phyloP scores from a whole-genome alignment of 2,888 invertebrate species.

The Monochamus alternatus region DNA sequence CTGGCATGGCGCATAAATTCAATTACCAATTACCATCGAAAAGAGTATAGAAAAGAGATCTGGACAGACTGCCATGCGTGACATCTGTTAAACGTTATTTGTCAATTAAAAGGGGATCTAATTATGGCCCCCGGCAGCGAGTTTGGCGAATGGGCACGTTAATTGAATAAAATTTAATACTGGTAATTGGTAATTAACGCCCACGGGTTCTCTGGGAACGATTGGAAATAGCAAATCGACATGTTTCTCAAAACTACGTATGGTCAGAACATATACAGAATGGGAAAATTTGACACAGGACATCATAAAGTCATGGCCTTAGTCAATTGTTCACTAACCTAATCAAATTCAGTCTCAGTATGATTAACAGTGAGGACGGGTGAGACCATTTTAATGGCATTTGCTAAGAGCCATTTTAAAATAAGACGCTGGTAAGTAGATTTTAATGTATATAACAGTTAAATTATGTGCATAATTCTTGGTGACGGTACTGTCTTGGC shows the following conservation, averaged over 20 bases:
- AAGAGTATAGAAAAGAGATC: not conserved
- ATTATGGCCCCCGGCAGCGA: not conserved
- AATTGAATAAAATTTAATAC: slow-evolving; percentile 32
- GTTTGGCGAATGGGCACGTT: slow-evolving; percentile 1
- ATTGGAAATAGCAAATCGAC: slow-evolving; percentile 35
- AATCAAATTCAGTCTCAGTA: too few relatives aligned
- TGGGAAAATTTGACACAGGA: too few relatives aligned
- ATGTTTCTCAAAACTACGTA: slow-evolving; percentile 7
- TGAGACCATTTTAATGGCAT: too few relatives aligned
- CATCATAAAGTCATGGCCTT: too few relatives aligned
- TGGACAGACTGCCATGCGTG: not conserved
- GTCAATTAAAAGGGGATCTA: slow-evolving; percentile 14
- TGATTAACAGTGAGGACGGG: too few relatives aligned
- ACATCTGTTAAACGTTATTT: slow-evolving; percentile 14
- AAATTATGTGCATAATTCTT: too few relatives aligned
- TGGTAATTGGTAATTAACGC: slow-evolving; percentile 27
- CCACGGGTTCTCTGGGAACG: slow-evolving; percentile 3
- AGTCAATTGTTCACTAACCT: too few relatives aligned
- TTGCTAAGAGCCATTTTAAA: too few relatives aligned
- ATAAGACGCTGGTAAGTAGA: too few relatives aligned
- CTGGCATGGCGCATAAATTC: not conserved
- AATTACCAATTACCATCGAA: not conserved
- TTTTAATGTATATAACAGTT: too few relatives aligned
- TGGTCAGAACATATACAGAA: too few relatives aligned
- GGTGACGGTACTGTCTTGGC: too few relatives aligned